Conservation (phyloP, 2,888 invertebrate genomes). For the Chymomyza fuscimana region DNA sequence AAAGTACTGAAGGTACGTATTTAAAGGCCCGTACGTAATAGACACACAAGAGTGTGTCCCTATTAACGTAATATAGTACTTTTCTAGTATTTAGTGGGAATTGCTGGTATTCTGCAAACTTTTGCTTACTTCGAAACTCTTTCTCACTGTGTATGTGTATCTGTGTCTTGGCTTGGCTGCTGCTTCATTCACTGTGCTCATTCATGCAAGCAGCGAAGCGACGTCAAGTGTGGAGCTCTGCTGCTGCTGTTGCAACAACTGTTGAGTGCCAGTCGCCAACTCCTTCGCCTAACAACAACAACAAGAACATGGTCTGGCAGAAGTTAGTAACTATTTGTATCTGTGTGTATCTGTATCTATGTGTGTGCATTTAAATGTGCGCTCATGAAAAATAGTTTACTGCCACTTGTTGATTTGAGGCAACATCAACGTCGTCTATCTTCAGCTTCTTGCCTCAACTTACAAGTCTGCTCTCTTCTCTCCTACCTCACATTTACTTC, state of each 20-base stretch:
- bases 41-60: too few species aligned
- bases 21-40: too few species aligned
- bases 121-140: background rate
- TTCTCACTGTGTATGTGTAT: constrained; percentile 4
- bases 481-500: background rate
- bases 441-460: constrained; percentile 26
- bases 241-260: constrained; percentile 37
- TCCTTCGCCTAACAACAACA: constrained; percentile 17
- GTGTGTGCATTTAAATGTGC: constrained; percentile 43
- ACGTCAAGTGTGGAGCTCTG: background rate
- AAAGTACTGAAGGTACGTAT: too few species aligned
- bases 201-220: constrained; percentile 35
- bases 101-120: too few species aligned
- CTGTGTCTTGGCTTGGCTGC: constrained; percentile 38
- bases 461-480: background rate
- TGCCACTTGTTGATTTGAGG: constrained; percentile 67
- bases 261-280: constrained; percentile 38
- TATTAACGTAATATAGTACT: too few species aligned
- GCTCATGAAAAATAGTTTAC: constrained; percentile 58
- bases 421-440: background rate
- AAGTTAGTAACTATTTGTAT: constrained; percentile 11
- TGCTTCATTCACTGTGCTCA: constrained; percentile 55
- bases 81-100: too few species aligned
- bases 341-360: background rate
- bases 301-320: constrained; percentile 23